phyloP scores from a whole-genome alignment of 1,140 invertebrate species.

The Tyrophagus putrescentiae region DNA sequence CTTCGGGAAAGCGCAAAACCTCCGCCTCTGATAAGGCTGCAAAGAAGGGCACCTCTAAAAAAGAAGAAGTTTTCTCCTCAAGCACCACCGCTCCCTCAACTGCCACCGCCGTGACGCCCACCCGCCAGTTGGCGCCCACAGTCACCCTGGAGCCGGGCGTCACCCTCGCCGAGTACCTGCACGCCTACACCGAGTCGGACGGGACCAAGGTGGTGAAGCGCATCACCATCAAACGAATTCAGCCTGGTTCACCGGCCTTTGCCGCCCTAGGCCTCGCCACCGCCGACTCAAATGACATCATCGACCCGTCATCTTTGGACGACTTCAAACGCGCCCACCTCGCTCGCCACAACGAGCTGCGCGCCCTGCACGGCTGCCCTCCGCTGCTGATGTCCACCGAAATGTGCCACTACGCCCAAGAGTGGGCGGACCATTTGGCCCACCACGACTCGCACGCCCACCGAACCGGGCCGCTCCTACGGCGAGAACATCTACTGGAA shows the following conservation, averaged over 20 bases:
- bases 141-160: too few species aligned
- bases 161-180: not conserved
- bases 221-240: not conserved
- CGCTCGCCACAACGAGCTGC: slow-evolving; percentile 61
- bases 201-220: not conserved
- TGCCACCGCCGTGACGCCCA: too few species aligned
- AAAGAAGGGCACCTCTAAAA: too few species aligned
- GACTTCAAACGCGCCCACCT: too few species aligned
- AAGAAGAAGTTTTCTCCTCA: too few species aligned
- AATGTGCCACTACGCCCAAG: slow-evolving; percentile 59
- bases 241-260: not conserved
- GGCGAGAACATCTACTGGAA: slow-evolving; percentile 49
- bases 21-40: too few species aligned
- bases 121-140: too few species aligned
- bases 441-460: slow-evolving; percentile 57
- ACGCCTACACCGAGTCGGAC: not conserved
- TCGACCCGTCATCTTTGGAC: too few species aligned
- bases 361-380: slow-evolving; percentile 51
- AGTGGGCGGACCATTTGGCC: slow-evolving; percentile 66
- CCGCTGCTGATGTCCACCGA: slow-evolving; percentile 52
- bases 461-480: slow-evolving; percentile 50
- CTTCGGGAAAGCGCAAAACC: too few species aligned
- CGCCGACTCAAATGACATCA: too few species aligned
- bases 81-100: too few species aligned
- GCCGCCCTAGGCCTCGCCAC: too few species aligned